These are phyloP conservation scores for Drosophila guanche DNA, from an alignment of 1,140 invertebrate genomes.

Conservation along the genomic window DNA sequence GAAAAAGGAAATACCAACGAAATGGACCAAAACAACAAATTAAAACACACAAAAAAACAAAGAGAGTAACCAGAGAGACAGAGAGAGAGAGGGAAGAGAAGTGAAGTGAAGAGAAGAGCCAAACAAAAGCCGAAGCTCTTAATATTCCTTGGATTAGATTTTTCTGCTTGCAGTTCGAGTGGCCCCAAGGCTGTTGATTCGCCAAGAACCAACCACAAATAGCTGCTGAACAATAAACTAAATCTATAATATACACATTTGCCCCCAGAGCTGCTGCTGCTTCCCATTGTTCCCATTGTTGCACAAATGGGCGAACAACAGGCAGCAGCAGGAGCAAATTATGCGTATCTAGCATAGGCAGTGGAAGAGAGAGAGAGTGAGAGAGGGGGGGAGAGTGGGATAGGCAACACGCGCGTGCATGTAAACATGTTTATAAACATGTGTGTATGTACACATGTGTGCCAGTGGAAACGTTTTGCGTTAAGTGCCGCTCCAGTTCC, in stretches of 20 bases:
- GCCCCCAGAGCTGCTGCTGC: background rate
- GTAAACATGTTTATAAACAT: background rate
- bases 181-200: no score
- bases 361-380: no score
- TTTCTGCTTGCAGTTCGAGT: no score
- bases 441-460: background rate
- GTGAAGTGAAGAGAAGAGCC: no score
- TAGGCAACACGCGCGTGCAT: background rate
- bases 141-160: no score
- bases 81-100: background rate
- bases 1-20: slow-evolving; percentile 27
- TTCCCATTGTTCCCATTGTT: slow-evolving; percentile 22
- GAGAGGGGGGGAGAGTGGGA: slow-evolving; percentile 16
- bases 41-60: slow-evolving; percentile 15
- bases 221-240: no score
- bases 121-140: no score
- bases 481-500: no score
- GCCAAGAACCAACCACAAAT: no score
- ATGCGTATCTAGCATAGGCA: slow-evolving; percentile 18
- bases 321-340: slow-evolving; percentile 16
- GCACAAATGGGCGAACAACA: slow-evolving; percentile 39
- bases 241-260: no score
- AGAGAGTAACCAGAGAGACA: background rate
- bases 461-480: no score
- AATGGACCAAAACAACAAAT: slow-evolving; percentile 32